Evolutionary conservation across 2,888 invertebrate genomes (phyloP).

Genomic region (Opisthograptis luteolata): DNA sequence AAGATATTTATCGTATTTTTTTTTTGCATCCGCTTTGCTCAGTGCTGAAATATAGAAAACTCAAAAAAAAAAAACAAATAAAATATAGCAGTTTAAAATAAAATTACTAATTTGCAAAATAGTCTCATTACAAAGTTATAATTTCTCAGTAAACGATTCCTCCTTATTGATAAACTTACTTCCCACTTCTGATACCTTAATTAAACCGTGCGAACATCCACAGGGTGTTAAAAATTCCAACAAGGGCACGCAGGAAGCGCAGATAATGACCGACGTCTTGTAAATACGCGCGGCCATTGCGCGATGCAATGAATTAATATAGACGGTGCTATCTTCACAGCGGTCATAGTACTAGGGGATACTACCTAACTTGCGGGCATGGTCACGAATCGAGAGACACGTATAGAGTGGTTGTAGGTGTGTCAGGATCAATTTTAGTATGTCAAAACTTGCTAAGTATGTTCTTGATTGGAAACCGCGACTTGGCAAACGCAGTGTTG

Average conservation of each 20-base stretch:
- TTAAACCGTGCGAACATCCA: slow-evolving; percentile 56
- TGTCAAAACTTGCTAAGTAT: slow-evolving; percentile 5
- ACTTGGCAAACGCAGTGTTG: too few relatives aligned
- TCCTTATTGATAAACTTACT: slow-evolving; percentile 14
- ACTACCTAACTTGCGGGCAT: slow-evolving; percentile 57
- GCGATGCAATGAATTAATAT: slow-evolving; percentile 80
- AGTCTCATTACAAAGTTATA: background rate
- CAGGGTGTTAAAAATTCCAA: slow-evolving; percentile 51
- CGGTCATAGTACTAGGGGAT: slow-evolving; percentile 59
- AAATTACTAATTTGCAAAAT: too few relatives aligned
- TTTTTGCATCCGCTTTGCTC: too few relatives aligned
- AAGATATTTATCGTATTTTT: too few relatives aligned
- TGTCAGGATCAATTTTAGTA: slow-evolving; percentile 13
- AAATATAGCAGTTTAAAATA: too few relatives aligned
- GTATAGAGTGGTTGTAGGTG: slow-evolving; percentile 22
- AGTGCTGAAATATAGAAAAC: too few relatives aligned
- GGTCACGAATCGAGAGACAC: slow-evolving; percentile 62
- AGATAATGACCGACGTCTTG: slow-evolving; percentile 58
- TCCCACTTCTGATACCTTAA: slow-evolving; percentile 30
- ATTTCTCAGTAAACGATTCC: too few relatives aligned
- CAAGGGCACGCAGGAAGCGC: slow-evolving; percentile 48
- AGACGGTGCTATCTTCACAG: slow-evolving; percentile 74
- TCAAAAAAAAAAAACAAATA: too few relatives aligned
- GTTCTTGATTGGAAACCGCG: too few relatives aligned
- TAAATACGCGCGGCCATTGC: slow-evolving; percentile 46